Percentiles rank a stretch among this genome's conserved stretches.
Evolutionary conservation across 2,797 vertebrate species (phyloP).

Genomic region (Rachycentron canadum): DNA sequence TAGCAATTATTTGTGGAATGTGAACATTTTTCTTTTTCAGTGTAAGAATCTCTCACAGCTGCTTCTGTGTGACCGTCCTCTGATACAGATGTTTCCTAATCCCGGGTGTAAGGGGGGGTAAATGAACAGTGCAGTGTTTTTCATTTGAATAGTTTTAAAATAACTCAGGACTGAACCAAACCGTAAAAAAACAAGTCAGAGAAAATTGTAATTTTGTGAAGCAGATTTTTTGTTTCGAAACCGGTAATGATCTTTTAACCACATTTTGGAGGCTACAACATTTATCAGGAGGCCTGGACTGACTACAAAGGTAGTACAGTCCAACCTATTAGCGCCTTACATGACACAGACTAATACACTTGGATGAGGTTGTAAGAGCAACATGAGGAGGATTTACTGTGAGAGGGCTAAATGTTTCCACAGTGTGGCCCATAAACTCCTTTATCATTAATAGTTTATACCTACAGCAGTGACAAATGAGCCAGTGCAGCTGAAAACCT

Average conservation of each 20-base stretch:
- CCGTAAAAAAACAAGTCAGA: not conserved
- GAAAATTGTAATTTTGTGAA: not conserved
- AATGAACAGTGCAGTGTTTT: too few relatives aligned
- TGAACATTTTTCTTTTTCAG: too few relatives aligned
- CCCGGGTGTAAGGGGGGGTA: too few relatives aligned
- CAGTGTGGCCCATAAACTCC: constrained; percentile 31
- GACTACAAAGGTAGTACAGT: not conserved
- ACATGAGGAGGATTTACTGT: not conserved
- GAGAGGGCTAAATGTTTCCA: constrained; percentile 28
- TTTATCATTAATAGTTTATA: constrained; percentile 28
- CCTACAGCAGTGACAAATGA: constrained; percentile 10
- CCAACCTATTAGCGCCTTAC: not conserved
- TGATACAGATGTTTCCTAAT: too few relatives aligned
- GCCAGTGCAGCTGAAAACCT: not conserved
- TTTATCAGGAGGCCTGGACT: not conserved
- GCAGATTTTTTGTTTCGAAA: not conserved
- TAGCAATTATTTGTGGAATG: too few relatives aligned
- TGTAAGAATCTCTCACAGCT: too few relatives aligned
- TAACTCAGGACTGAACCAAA: not conserved
- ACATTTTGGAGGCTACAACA: too few relatives aligned
- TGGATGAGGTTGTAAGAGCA: not conserved
- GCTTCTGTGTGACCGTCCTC: too few relatives aligned
- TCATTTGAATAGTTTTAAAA: too few relatives aligned
- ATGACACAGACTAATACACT: not conserved
- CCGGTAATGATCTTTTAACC: not conserved